Percentiles rank a stretch among this genome's conserved stretches.
phyloP scores from a whole-genome alignment of 2,888 invertebrate species.

The Tinea semifulvella region DNA sequence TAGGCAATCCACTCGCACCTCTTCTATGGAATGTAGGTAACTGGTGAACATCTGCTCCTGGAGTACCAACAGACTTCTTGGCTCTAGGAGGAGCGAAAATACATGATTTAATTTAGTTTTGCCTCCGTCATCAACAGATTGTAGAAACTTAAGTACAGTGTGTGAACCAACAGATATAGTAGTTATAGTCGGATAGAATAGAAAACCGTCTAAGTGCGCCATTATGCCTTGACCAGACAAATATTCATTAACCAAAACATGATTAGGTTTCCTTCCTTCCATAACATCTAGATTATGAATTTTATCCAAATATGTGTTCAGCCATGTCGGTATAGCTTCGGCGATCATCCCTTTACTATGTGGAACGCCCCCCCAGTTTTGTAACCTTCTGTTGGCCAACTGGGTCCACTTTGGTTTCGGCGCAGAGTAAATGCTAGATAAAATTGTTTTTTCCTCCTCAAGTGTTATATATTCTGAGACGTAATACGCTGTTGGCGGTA shows the following conservation, averaged over 20 bases:
- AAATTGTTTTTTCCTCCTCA: constrained; percentile 75
- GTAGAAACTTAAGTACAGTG: constrained; percentile 86
- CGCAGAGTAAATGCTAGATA: constrained; percentile 77
- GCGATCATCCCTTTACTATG: constrained; percentile 93
- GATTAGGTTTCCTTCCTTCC: constrained; percentile 82
- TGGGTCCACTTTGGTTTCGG: constrained; percentile 98
- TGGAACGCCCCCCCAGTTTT: constrained; percentile 97
- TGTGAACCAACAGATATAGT: constrained; percentile 94
- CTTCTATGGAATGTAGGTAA: constrained; percentile 88
- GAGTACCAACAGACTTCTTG: constrained; percentile 87
- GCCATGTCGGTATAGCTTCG: constrained; percentile 88
- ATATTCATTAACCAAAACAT: constrained; percentile 96
- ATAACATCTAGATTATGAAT: constrained; percentile 76
- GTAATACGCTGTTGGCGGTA: constrained; percentile 76
- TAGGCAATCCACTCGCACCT: constrained; percentile 71
- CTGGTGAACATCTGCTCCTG: constrained; percentile 83
- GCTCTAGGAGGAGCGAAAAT: constrained; percentile 85
- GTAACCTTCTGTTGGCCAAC: constrained; percentile 88
- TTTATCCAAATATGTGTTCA: constrained; percentile 75
- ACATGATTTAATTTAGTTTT: constrained; percentile 38
- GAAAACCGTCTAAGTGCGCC: constrained; percentile 95
- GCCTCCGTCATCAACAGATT: constrained; percentile 45
- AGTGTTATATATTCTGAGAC: constrained; percentile 86
- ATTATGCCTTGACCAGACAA: constrained; percentile 93
- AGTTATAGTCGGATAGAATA: constrained; percentile 92